Percentiles rank a stretch among this genome's conserved stretches.
These are phyloP conservation scores for Silurus asotus DNA, from an alignment of 2,113 vertebrate species.

Conservation along the genomic window DNA sequence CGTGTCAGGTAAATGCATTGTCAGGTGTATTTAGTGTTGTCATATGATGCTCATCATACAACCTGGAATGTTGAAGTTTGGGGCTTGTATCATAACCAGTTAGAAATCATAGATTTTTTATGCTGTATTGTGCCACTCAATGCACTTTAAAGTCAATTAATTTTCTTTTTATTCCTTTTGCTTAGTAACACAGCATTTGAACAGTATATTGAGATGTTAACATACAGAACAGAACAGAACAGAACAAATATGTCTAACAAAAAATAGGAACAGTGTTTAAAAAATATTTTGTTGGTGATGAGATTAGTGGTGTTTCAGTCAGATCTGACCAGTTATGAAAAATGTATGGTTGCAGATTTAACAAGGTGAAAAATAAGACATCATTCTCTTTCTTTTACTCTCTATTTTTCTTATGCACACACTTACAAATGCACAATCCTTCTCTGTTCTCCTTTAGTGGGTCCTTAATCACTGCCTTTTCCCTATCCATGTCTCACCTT, in stretches of 20 bases:
- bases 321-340: not conserved
- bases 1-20: slow-evolving; percentile 27
- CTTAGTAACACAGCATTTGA: not conserved
- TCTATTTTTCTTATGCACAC: not conserved
- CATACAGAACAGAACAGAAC: too few species aligned
- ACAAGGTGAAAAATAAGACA: not conserved
- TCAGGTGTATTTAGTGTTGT: slow-evolving; percentile 9
- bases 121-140: not conserved
- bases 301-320: not conserved
- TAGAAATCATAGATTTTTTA: not conserved
- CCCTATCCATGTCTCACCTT: not conserved
- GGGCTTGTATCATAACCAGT: not conserved
- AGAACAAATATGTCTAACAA: not conserved
- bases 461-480: not conserved
- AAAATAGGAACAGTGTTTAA: not conserved
- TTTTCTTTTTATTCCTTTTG: not conserved
- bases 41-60: not conserved
- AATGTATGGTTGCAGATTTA: not conserved
- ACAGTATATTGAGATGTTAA: not conserved
- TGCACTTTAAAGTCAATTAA: not conserved
- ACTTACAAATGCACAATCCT: not conserved
- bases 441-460: not conserved
- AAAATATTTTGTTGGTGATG: not conserved
- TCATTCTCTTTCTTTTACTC: not conserved
- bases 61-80: not conserved